Conservation (phyloP, 2,113 vertebrate genomes). For the Zosterops lateralis region DNA sequence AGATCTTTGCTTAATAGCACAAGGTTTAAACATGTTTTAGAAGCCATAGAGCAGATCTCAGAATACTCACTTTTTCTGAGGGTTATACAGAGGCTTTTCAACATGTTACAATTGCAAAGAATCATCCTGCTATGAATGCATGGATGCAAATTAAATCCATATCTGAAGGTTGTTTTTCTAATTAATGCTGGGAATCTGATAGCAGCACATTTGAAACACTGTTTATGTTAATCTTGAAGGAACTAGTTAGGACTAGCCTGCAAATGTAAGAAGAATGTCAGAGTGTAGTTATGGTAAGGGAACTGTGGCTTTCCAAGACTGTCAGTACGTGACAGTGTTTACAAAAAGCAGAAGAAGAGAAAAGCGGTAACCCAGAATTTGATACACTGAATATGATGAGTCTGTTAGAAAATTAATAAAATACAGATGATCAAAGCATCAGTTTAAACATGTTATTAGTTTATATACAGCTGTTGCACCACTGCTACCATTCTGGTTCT, state of each 20-base stretch:
- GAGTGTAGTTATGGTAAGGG: not conserved
- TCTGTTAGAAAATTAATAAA: constrained; percentile 1
- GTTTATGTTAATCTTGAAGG: constrained; percentile 24
- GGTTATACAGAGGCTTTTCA: not conserved
- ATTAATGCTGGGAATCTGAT: constrained; percentile 46
- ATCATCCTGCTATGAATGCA: not conserved
- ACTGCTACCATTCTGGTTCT: not conserved
- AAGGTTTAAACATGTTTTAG: constrained; percentile 2
- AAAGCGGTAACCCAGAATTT: not conserved
- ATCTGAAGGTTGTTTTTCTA: constrained; percentile 25
- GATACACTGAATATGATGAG: not conserved
- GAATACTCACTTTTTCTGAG: not conserved
- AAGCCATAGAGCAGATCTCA: not conserved
- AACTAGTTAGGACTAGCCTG: constrained; percentile 35
- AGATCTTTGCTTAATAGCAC: not conserved
- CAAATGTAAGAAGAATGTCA: not conserved
- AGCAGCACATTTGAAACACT: constrained; percentile 8
- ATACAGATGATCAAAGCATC: not conserved
- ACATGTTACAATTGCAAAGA: not conserved
- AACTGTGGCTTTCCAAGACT: not conserved
- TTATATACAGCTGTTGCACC: not conserved
- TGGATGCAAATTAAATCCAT: constrained; percentile 41
- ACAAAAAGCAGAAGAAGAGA: not conserved
- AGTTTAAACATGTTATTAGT: not conserved
- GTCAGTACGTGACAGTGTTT: not conserved